Evolutionary conservation across 2,888 invertebrate species (phyloP).

Genomic region (Leucophora obtusa): DNA sequence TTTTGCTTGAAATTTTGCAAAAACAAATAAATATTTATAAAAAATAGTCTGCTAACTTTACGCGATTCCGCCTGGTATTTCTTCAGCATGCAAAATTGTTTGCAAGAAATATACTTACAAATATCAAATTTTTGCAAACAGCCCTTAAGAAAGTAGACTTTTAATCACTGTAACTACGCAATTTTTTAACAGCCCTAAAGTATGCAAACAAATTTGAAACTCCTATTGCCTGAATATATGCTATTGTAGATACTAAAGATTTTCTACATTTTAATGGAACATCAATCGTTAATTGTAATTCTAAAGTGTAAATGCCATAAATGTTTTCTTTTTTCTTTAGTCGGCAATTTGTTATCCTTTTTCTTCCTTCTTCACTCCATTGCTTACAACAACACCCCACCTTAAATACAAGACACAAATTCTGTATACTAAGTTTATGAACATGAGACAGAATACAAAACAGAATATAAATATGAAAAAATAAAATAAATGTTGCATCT

Average conservation of each 20-base stretch:
- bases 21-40: too few species aligned
- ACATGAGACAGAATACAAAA: conserved; percentile 5
- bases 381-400: conserved; percentile 5
- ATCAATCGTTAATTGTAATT: not conserved
- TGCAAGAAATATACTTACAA: not conserved
- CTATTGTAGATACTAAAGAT: not conserved
- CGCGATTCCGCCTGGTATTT: too few species aligned
- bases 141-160: not conserved
- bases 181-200: not conserved
- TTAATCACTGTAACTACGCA: not conserved
- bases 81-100: too few species aligned
- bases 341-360: conserved; percentile 15
- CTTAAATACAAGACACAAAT: conserved; percentile 7
- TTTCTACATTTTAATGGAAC: not conserved
- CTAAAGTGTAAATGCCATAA: too few species aligned
- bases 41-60: too few species aligned
- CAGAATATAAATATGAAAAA: not conserved
- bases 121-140: not conserved
- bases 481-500: conserved; percentile 33
- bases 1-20: too few species aligned
- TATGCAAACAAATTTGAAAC: not conserved
- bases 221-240: not conserved
- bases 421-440: conserved; percentile 24
- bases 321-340: not conserved
- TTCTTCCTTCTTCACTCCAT: not conserved